Evolutionary conservation across 2,797 vertebrate genomes (phyloP).

Genomic region (Tenualosa ilisha): DNA sequence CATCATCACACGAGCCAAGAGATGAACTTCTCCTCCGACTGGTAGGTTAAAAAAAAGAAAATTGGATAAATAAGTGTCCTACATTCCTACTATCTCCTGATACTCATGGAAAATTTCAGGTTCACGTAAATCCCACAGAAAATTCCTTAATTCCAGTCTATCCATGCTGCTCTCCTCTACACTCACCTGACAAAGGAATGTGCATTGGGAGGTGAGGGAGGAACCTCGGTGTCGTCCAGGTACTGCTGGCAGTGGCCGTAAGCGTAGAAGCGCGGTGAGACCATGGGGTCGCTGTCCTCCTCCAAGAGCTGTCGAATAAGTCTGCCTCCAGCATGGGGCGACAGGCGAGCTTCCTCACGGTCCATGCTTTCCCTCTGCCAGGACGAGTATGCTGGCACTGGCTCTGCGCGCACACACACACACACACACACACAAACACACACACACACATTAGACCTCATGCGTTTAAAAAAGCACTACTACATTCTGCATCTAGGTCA

Average conservation of each 20-base stretch:
- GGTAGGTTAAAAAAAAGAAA: not conserved
- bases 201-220: conserved; percentile 93
- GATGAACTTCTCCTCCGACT: conserved; percentile 92
- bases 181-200: conserved; percentile 93
- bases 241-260: conserved; percentile 92
- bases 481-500: not conserved
- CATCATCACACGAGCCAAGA: conserved; percentile 89
- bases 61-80: not conserved
- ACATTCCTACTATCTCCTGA: not conserved
- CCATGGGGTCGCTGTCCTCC: conserved; percentile 91
- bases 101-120: not conserved
- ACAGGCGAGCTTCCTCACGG: conserved; percentile 85
- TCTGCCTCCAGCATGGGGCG: conserved; percentile 86
- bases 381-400: conserved; percentile 81
- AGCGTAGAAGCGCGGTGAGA: conserved; percentile 93
- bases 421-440: not conserved
- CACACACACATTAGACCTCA: not conserved
- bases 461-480: not conserved
- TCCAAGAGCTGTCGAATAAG: conserved; percentile 91
- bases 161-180: not conserved
- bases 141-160: conserved; percentile 28
- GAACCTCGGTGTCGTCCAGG: conserved; percentile 95
- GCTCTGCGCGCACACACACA: conserved; percentile 74
- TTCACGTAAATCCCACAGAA: not conserved
- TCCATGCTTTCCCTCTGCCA: conserved; percentile 86